These are phyloP conservation scores for Zaprionus kolodkinae DNA, from an alignment of 1,140 invertebrate species.

Conservation along the genomic window DNA sequence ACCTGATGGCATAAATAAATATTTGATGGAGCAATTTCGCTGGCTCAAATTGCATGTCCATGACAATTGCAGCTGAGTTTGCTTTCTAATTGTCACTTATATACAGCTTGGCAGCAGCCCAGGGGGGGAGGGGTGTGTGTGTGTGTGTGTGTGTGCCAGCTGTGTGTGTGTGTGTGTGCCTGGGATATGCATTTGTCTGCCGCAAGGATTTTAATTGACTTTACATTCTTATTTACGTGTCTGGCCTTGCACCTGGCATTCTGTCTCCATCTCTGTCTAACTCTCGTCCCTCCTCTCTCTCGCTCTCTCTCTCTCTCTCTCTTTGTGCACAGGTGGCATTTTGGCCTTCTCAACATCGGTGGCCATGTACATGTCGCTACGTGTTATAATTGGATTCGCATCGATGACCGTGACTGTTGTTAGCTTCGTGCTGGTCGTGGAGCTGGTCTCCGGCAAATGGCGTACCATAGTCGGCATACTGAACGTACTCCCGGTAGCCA, in stretches of 20 bases:
- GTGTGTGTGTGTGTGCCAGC: constrained; percentile 12
- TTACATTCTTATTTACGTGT: constrained; percentile 77
- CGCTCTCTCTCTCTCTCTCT: constrained; percentile 1
- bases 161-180: constrained; percentile 49
- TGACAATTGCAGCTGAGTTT: constrained; percentile 56
- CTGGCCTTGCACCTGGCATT: constrained; percentile 78
- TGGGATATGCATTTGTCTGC: constrained; percentile 62
- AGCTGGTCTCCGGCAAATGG: constrained; percentile 90
- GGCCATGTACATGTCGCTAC: constrained; percentile 87
- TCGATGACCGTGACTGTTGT: constrained; percentile 88
- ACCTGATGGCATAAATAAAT: constrained; percentile 15
- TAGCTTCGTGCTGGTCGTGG: constrained; percentile 90
- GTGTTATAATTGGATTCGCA: constrained; percentile 88
- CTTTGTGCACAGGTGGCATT: constrained; percentile 85
- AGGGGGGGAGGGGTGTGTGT: not conserved
- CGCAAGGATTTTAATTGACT: constrained; percentile 76
- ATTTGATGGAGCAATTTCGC: constrained; percentile 37
- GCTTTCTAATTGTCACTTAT: constrained; percentile 78
- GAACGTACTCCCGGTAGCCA: constrained; percentile 88
- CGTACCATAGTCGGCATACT: constrained; percentile 89
- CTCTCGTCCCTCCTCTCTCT: constrained; percentile 9
- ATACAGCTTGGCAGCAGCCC: constrained; percentile 43
- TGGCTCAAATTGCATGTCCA: constrained; percentile 41
- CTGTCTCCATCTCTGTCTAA: constrained; percentile 16
- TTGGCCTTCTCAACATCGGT: constrained; percentile 88